Conservation (phyloP, 2,113 vertebrate species). For the Pachypanchax playfairii region DNA sequence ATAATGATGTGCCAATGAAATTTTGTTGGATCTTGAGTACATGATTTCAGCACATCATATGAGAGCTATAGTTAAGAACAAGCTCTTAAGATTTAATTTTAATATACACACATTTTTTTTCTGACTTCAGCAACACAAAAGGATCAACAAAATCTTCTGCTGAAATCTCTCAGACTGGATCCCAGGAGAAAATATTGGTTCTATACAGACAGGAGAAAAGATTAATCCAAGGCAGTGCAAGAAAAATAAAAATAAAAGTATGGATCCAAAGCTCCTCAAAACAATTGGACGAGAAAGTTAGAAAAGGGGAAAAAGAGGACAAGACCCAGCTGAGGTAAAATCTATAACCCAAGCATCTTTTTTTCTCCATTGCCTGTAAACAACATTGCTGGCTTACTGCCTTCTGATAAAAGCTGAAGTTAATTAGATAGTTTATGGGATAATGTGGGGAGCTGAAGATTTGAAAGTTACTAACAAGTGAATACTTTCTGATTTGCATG, state of each 20-base stretch:
- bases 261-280: too few species aligned
- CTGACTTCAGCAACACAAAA: conserved; percentile 41
- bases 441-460: too few species aligned
- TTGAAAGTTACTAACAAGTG: too few species aligned
- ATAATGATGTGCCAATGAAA: conserved; percentile 26
- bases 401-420: conserved; percentile 47
- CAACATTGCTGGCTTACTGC: conserved; percentile 48
- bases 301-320: conserved; percentile 56
- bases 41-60: conserved; percentile 10
- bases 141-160: conserved; percentile 51
- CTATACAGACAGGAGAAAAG: conserved; percentile 49
- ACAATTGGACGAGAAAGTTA: conserved; percentile 64
- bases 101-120: conserved; percentile 53
- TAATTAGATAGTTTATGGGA: too few species aligned
- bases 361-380: conserved; percentile 44
- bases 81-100: conserved; percentile 16
- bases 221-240: conserved; percentile 54
- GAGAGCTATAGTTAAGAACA: conserved; percentile 10
- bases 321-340: conserved; percentile 52
- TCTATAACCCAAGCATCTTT: conserved; percentile 55
- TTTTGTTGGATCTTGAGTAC: conserved; percentile 11
- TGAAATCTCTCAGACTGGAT: conserved; percentile 50
- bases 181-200: conserved; percentile 52
- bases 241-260: too few species aligned
- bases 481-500: too few species aligned